Evolutionary conservation across 2,113 vertebrate genomes (phyloP).

Genomic region (Pardalotus punctatus): DNA sequence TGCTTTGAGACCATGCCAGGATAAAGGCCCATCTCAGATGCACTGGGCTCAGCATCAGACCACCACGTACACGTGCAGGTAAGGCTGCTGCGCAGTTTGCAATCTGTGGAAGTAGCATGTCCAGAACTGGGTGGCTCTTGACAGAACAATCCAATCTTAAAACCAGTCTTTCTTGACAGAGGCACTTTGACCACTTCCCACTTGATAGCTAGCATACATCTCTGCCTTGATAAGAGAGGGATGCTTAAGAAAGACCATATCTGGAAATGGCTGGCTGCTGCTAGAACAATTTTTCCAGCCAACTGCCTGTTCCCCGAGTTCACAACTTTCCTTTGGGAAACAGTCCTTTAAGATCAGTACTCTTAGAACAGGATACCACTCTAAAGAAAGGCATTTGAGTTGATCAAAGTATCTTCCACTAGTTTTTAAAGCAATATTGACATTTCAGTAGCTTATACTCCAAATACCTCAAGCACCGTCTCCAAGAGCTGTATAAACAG

Average conservation of each 20-base stretch:
- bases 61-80: fast-evolving
- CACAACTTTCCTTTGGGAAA: background rate
- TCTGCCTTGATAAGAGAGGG: background rate
- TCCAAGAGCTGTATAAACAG: background rate
- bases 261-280: background rate
- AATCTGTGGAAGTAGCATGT: background rate
- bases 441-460: background rate
- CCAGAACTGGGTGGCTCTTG: background rate
- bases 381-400: background rate
- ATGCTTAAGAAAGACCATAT: background rate
- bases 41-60: background rate
- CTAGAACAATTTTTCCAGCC: background rate
- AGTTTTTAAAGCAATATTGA: background rate
- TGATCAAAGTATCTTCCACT: background rate
- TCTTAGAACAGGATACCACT: background rate
- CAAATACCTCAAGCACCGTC: background rate
- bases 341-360: background rate
- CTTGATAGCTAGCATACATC: background rate
- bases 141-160: background rate
- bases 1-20: background rate
- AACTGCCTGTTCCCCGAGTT: background rate
- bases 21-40: background rate
- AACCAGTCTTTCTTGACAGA: background rate
- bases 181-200: background rate
- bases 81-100: background rate